Base-by-base conservation (phyloP, 2,113 vertebrate genomes). In the Talpa occidentalis region DNA sequence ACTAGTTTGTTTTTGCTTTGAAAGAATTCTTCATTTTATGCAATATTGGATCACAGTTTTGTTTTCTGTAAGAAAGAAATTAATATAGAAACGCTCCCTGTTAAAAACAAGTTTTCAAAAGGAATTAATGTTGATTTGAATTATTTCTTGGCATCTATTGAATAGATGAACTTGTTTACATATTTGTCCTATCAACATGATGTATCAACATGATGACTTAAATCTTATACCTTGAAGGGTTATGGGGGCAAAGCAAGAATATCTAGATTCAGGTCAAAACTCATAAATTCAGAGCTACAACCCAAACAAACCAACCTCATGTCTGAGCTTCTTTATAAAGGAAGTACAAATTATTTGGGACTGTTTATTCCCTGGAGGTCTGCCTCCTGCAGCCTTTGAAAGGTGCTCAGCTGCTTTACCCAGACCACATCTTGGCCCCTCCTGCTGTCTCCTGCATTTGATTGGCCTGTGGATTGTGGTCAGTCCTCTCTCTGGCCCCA, bases 21-120 rank as follows among this genome's bases (percentile, higher is more conserved):
- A 54, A 60, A 67, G 37, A 21, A 76, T 49, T 96, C 83, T 93
- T n/a, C 10, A 10, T 70, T 80, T 95, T 54, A 66, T 7, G 37
- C 52, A 76, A 44, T 52, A 54, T 15, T 44, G 37, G 30, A 8
- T 72, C 12, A 28, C 37, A 66, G n/a, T 56, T 77, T 67, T 2
- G 16, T 11, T 82, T 91, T 88, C 52, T 88, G 72, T 77, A 42
- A 44, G 40, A 73, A 88, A 93, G 16, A 62, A 54, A 67, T 22
- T 66, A 73, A 60, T 73, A 62, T 17, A 83, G 54, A 93, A 72
- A 77, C 6, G 2, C 30, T 93, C 66, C 15, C 90, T n/a, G 5
- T 94, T 87, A 72, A 96, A 96, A 47, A 84, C 72, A 52, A 90
- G 28, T 87, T 96, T 95, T 47, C 47, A 17, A 94, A 88, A 95